Evolutionary conservation across 2,888 invertebrate genomes (phyloP).

Genomic region (Limnephilus auricula): DNA sequence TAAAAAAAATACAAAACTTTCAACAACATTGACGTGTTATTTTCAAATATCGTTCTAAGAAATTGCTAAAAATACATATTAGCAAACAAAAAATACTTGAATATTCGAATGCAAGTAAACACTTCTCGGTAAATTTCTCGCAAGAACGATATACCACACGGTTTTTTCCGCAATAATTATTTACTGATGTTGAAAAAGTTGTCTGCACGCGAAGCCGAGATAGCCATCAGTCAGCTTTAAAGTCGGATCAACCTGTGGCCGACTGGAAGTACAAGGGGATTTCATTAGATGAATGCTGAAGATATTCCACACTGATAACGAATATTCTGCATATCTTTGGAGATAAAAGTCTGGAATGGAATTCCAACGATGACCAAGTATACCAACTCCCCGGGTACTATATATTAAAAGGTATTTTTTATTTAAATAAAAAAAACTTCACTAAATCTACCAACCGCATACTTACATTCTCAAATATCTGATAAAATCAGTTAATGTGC

Average conservation of each 20-base stretch:
- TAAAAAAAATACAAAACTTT: neutral
- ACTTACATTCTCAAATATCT: neutral
- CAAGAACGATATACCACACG: conserved; percentile 28
- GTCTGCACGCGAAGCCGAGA: conserved; percentile 46
- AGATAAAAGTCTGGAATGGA: conserved; percentile 18
- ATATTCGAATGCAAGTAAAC: neutral
- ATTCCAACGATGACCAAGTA: conserved; percentile 3
- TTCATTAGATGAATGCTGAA: conserved; percentile 23
- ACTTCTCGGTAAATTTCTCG: neutral
- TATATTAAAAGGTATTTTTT: neutral
- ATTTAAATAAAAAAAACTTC: neutral
- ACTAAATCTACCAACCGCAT: neutral
- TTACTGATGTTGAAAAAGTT: conserved; percentile 33
- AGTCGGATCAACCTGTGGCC: conserved; percentile 2
- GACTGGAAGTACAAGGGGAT: neutral
- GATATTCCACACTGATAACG: conserved; percentile 32
- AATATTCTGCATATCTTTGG: conserved; percentile 30
- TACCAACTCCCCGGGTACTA: neutral
- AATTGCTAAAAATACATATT: neutral
- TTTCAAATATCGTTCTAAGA: conserved; percentile 7
- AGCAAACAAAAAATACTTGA: neutral
- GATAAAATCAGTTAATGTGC: neutral
- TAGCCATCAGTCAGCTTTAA: conserved; percentile 18
- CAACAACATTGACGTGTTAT: neutral
- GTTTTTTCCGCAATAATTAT: conserved; percentile 19